Conservation (phyloP, 2,888 invertebrate genomes). For the Leptinotarsa haldemani region DNA sequence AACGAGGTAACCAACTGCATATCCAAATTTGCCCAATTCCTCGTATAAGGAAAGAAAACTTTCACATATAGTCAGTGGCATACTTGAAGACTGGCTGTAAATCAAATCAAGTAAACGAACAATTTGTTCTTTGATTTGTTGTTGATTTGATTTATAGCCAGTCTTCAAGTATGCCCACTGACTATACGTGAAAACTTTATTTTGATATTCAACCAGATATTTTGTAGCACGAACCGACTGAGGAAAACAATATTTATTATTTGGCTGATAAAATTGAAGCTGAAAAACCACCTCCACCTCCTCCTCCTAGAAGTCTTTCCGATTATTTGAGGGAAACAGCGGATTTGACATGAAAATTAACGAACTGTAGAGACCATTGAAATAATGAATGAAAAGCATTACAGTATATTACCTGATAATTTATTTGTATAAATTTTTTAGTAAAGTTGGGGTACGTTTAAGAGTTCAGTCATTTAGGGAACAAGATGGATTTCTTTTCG, state of each 20-base stretch:
- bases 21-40: no score
- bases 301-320: slow-evolving; percentile 51
- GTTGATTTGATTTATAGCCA: no score
- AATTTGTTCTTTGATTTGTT: no score
- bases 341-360: background rate
- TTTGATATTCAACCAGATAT: background rate
- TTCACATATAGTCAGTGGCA: no score
- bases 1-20: no score
- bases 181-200: no score
- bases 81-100: no score
- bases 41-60: no score
- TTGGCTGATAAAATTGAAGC: slow-evolving; percentile 53
- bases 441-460: background rate
- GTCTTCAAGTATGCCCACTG: no score
- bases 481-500: background rate
- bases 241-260: slow-evolving; percentile 49
- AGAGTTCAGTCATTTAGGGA: background rate
- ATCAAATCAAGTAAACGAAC: no score
- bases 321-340: slow-evolving; percentile 45
- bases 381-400: background rate
- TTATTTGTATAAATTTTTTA: slow-evolving; percentile 2
- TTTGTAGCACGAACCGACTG: slow-evolving; percentile 51
- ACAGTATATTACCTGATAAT: background rate
- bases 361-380: background rate
- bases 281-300: slow-evolving; percentile 56